Conservation (phyloP, 2,888 invertebrate genomes). For the Silvanus unidentatus region DNA sequence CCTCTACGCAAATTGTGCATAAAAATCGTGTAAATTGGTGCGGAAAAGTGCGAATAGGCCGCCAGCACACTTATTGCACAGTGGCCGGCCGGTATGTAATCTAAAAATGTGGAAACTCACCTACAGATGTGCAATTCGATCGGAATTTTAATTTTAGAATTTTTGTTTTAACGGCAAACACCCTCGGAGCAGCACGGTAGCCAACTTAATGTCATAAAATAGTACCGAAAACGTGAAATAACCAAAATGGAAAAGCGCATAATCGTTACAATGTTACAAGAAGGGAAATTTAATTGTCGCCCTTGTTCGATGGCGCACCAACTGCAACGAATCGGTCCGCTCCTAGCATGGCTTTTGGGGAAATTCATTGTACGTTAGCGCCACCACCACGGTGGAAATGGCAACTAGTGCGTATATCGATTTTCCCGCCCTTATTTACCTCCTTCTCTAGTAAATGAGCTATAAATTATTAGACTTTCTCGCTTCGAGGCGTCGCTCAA, state of each 20-base stretch:
- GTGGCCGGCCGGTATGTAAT: no score
- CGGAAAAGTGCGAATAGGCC: no score
- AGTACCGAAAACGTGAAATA: conserved; percentile 45
- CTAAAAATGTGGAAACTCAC: conserved; percentile 13
- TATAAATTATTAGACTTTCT: conserved; percentile 40
- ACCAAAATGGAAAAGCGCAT: conserved; percentile 38
- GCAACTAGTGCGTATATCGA: conserved; percentile 33
- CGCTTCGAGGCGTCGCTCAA: conserved; percentile 15
- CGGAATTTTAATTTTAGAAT: conserved; percentile 30
- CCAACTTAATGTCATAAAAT: conserved; percentile 47
- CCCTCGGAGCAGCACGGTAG: conserved; percentile 46
- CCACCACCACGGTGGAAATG: conserved; percentile 26
- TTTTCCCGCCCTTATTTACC: conserved; percentile 42
- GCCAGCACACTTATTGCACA: no score
- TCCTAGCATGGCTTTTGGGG: conserved; percentile 27
- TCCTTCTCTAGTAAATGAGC: conserved; percentile 41
- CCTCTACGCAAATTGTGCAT: no score
- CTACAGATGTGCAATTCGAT: conserved; percentile 14
- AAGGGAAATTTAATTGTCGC: conserved; percentile 18
- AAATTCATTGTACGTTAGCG: conserved; percentile 28
- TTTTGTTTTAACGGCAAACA: conserved; percentile 40
- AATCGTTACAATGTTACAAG: conserved; percentile 30
- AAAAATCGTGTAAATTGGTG: no score
- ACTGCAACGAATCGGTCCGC: conserved; percentile 15
- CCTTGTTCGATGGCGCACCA: conserved; percentile 18